Evolutionary conservation across 1,140 invertebrate species (phyloP), one percentile per base, ranked within the genome.

Genomic region (Drosophila sucinea): DNA sequence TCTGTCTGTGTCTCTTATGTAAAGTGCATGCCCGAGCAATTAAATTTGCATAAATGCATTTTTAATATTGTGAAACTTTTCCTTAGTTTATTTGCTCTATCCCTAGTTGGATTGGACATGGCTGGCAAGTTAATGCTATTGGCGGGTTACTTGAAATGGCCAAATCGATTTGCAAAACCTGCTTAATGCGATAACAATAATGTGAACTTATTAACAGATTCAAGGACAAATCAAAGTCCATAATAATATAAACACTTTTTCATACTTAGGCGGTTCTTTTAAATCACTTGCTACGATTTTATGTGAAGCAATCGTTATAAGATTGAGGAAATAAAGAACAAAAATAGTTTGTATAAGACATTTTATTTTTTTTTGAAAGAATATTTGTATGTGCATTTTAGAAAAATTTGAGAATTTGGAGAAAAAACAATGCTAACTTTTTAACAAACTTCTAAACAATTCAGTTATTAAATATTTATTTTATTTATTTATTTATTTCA

Each of bases 1-100:
- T 8, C n/a, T 54, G 17, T 63, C 64, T 67, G 54, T 76, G 83
- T 55, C 83, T 83, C 69, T 71, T 69, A 73, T 68, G 73, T 62
- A 77, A 86, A 73, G 54, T 75, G 64, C 41, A 67, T 69, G 60
- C 47, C 73, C 60, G 67, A 74, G 65, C 80, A 84, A 83, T 86
- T 81, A 82, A 70, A 86, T 83, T 83, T 87, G 80, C 83, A 87
- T 87, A 84, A 87, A 89, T 87, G 84, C 73, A 89, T 83, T 89
- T 89, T 80, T 80, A 80, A 86, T 87, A 72, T 64, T 67, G 66
- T 66, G 70, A 70, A 61, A 76, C 64, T 83, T 83, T 83, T 83
- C 60, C 11, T 32, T n/a, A 7, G 17, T 60, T 61, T 11, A 55
- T 11, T 35, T 57, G 41, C 56, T 54, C 27, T 60, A 30, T 71